These are phyloP conservation scores for Urocitellus parryii DNA, from an alignment of 2,113 vertebrate genomes.

Conservation along the genomic window DNA sequence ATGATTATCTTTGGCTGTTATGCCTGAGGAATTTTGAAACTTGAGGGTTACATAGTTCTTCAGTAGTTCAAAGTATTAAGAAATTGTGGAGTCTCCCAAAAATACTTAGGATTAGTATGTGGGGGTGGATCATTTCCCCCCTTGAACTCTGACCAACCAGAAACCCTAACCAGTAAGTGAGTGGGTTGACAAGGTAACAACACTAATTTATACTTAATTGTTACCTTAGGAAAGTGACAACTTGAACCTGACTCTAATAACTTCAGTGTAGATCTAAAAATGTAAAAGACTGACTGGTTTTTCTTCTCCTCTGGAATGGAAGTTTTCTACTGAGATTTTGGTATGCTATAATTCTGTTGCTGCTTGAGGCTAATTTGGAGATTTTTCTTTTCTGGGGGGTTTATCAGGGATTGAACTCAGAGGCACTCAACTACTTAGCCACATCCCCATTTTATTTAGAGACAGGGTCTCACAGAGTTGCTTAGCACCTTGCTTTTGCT, in stretches of 20 bases:
- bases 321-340: slow-evolving; percentile 66
- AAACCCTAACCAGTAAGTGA: neutral
- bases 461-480: no score
- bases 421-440: no score
- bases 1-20: neutral
- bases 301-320: neutral
- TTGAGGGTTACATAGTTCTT: neutral
- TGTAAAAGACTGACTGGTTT: neutral
- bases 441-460: no score
- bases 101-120: neutral
- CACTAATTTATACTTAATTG: neutral
- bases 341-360: neutral
- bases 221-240: slow-evolving; percentile 1
- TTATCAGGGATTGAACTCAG: no score
- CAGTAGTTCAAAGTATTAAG: neutral
- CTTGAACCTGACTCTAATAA: neutral
- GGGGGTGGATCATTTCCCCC: neutral
- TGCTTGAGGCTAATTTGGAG: slow-evolving; percentile 21
- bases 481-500: no score
- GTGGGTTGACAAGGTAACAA: neutral
- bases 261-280: neutral
- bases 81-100: neutral
- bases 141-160: slow-evolving; percentile 11
- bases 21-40: slow-evolving; percentile 44
- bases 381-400: no score